Base-by-base conservation (phyloP, 1,140 invertebrate genomes). In the Diorhabda carinulata region DNA sequence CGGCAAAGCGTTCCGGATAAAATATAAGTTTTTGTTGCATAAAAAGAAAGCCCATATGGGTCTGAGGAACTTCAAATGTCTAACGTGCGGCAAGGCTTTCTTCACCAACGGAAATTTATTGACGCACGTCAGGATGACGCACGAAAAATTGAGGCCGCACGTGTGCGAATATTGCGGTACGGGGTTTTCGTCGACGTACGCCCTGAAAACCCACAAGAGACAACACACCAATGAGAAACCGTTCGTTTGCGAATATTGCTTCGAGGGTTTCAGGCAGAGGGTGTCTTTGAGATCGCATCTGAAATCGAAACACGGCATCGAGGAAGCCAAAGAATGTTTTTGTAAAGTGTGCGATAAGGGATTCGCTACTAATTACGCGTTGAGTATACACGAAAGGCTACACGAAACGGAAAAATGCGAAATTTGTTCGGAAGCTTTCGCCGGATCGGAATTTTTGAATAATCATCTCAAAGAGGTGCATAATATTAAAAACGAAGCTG, bases 151-250 rank as follows among this genome's bases (percentile, higher is more conserved):
- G 41, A 67, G 75, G 43, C 75, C 76, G 8, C 73, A 78, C 57
- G 69, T 72, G 47, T 78, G 76, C 56, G 69, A 74, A 44, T 72
- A 70, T 65, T 78, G 76, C 57, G 67, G 68, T 10, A 73, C 70
- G 43, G 74, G 75, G 40, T 78, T 75, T 69, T 75, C 73, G 7
- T 71, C 72, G 25, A 72, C 68, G 41, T 70, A 73, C 57, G 75
- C 75, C 5, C 47, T 75, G 57, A 68, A 70, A n/a, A 74, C 71
- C 0, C 75, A 76, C 59, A 66, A 71, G n/a, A 10, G 75, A 43
- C 73, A 76, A 57, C 75, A 76, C 52, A 76, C 73, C n/a, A 71
- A 74, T 61, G 75, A 76, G 64, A 69, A 74, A 40, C 76, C 76
- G 3, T 76, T 71, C 63, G 64, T 71, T 9, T 78, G 76, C 65